Conservation (phyloP, 2,113 vertebrate species). For the Podocnemis expansa region DNA sequence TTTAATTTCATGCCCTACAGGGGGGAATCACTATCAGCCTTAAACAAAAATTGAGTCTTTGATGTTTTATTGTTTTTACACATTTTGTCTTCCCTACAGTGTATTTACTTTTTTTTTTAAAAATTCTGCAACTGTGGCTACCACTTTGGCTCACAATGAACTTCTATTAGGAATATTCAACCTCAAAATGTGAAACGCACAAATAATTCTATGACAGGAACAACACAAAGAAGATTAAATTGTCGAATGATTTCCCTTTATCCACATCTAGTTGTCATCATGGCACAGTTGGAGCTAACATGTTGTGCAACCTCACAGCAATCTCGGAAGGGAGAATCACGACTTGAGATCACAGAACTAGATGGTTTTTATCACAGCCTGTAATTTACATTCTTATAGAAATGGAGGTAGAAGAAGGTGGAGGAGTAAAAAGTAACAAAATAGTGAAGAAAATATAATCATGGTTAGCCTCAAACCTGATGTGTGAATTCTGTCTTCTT, state of each 20-base stretch:
- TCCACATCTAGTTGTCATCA: not conserved
- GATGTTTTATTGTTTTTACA: constrained; percentile 51
- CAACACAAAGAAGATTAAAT: not conserved
- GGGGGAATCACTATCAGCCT: constrained; percentile 32
- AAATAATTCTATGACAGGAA: not conserved
- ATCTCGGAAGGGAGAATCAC: not conserved
- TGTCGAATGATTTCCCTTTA: not conserved
- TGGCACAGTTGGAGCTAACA: not conserved
- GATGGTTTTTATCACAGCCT: not conserved
- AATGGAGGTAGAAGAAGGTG: not conserved
- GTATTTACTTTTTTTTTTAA: not conserved
- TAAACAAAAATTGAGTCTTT: constrained; percentile 69
- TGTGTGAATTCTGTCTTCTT: not conserved
- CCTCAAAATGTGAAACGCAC: constrained; percentile 9
- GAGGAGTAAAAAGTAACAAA: not conserved
- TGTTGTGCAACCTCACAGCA: not conserved
- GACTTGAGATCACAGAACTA: constrained; percentile 5
- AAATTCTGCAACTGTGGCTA: not conserved
- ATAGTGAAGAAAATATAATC: not conserved
- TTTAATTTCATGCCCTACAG: constrained; percentile 66
- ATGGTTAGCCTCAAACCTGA: not conserved
- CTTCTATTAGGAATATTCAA: not conserved
- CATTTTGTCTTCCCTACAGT: constrained; percentile 41
- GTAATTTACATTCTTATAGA: constrained; percentile 8
- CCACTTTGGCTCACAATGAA: not conserved